A percentile compares a stretch with the other conserved stretches of the same genome.
Conservation (phyloP, 1,140 invertebrate species). For the Zaprionus capensis region DNA sequence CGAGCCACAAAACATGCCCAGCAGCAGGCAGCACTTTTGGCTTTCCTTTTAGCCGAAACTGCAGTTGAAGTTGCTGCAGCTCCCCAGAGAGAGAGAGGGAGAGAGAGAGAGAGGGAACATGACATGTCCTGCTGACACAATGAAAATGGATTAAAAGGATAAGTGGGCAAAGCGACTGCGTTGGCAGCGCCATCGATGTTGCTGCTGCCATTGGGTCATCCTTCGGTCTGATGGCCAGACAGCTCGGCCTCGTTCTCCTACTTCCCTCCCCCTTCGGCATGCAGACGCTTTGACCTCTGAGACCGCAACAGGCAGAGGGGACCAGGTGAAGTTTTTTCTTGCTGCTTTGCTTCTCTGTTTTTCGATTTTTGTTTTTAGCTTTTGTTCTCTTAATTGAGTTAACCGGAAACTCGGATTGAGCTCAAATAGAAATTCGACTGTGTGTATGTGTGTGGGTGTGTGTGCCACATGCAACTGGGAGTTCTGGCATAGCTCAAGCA, state of each 20-base stretch:
- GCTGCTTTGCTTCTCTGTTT: not conserved
- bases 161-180: slow-evolving; percentile 26
- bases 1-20: not conserved
- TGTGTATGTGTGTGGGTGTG: not conserved
- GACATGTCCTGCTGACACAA: slow-evolving; percentile 39
- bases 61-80: not conserved
- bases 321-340: not conserved
- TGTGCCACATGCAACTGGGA: not conserved
- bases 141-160: slow-evolving; percentile 58
- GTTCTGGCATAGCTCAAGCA: not conserved
- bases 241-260: not conserved
- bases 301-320: not conserved
- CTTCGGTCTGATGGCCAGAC: slow-evolving; percentile 23
- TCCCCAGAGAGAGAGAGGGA: not conserved
- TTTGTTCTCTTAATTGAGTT: slow-evolving; percentile 37
- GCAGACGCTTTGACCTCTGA: not conserved
- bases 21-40: not conserved
- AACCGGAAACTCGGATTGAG: slow-evolving; percentile 4
- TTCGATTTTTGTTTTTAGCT: slow-evolving; percentile 6
- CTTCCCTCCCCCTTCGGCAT: not conserved
- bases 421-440: not conserved
- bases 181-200: slow-evolving; percentile 1
- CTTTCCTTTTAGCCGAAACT: not conserved
- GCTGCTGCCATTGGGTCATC: not conserved
- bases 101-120: not conserved